A percentile compares a stretch with the other conserved stretches of the same genome.
phyloP scores from a whole-genome alignment of 2,888 invertebrate species.

The Neoaliturus tenellus region DNA sequence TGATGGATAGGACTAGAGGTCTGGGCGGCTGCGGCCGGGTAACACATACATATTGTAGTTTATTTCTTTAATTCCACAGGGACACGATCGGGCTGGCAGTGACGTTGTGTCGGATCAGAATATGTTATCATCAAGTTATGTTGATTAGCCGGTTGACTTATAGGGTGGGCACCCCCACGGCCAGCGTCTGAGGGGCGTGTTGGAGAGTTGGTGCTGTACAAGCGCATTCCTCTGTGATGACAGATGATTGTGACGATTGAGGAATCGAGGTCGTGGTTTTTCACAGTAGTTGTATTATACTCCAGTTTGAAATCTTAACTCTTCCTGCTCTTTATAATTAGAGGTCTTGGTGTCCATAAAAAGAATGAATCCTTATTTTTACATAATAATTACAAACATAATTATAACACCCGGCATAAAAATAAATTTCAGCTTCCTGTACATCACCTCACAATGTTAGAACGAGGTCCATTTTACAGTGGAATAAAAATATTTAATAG shows the following conservation, averaged over 20 bases:
- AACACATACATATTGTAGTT: conserved; percentile 25
- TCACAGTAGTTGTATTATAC: neutral
- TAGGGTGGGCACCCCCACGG: conserved; percentile 5
- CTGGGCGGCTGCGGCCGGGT: neutral
- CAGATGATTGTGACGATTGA: too few species aligned
- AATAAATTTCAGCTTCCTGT: too few species aligned
- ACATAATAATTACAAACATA: too few species aligned
- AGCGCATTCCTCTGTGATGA: too few species aligned
- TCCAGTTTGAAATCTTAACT: too few species aligned
- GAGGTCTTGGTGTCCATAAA: too few species aligned
- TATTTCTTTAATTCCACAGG: conserved; percentile 32
- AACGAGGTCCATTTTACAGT: too few species aligned
- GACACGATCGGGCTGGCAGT: neutral
- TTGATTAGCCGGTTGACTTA: conserved; percentile 37
- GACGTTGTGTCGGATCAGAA: conserved; percentile 27
- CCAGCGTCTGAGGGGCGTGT: neutral
- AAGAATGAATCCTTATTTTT: too few species aligned
- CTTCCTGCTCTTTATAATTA: too few species aligned
- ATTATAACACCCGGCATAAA: too few species aligned
- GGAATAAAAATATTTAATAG: too few species aligned
- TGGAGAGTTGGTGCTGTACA: neutral
- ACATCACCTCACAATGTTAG: too few species aligned
- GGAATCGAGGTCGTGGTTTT: neutral
- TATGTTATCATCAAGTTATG: conserved; percentile 42
- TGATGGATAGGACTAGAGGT: conserved; percentile 12